These are phyloP conservation scores for Recurvirostra avosetta DNA, from an alignment of 2,113 vertebrate genomes.

Conservation along the genomic window DNA sequence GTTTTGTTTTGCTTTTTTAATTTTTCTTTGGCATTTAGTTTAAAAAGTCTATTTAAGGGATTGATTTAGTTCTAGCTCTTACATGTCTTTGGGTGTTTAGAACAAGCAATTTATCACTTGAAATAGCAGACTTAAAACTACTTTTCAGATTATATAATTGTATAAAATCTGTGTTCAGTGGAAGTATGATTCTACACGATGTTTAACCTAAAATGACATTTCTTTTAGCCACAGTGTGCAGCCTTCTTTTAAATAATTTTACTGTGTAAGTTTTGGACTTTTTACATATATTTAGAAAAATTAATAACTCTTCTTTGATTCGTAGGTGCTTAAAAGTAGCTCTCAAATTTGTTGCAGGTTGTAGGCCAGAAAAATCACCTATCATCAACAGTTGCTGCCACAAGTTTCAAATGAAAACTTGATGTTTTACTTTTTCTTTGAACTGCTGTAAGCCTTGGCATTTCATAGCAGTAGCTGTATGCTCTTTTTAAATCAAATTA, in stretches of 20 bases:
- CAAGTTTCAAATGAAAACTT: neutral
- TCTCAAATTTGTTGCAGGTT: neutral
- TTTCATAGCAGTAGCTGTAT: neutral
- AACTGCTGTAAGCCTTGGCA: neutral
- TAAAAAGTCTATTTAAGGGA: neutral
- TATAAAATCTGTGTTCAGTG: neutral
- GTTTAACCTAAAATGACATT: neutral
- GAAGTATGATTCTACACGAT: neutral
- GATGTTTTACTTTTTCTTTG: neutral
- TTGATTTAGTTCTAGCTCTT: neutral
- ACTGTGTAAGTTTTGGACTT: neutral
- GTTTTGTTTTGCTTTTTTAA: neutral
- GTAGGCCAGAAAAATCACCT: neutral
- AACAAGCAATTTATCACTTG: neutral
- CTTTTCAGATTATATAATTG: neutral
- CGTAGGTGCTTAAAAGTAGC: neutral
- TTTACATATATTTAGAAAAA: neutral
- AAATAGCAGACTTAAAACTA: neutral
- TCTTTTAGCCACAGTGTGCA: neutral
- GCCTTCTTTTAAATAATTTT: neutral
- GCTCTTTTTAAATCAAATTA: neutral
- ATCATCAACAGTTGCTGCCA: neutral
- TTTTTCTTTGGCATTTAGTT: neutral
- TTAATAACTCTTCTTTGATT: neutral
- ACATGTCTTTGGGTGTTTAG: neutral